Evolutionary conservation across 1,140 invertebrate genomes (phyloP), one percentile per base, ranked within the genome.

Genomic region (Drosophila persimilis): DNA sequence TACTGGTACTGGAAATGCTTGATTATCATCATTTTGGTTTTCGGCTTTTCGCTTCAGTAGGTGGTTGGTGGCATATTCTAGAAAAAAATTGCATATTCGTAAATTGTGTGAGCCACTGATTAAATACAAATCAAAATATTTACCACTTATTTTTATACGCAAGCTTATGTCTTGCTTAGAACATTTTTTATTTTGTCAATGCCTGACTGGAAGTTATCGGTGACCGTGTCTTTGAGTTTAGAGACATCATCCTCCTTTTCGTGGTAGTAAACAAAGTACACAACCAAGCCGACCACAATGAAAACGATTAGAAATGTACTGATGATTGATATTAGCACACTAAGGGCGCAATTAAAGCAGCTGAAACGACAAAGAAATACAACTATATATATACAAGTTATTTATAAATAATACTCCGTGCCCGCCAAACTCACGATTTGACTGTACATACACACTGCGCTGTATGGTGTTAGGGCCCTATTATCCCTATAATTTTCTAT

Each of bases 341-440:
- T 90, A 2, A 90, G 66, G 29, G 89, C 89, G 43, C 89, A 90
- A 47, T 58, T 90, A 46, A 85, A 89, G 77, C 89, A 90, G 63
- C 89, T 90, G 50, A n/a, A 76, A 77, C 0, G 41, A 56, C 20
- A 15, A n/a, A 48, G 8, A 3, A 48, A 47, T 35, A n/a, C 24
- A 0, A 26, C 3, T 47, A 3, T 45, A 22, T 46, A 22, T 26
- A 41, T 41, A 54, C 17, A 6, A 15, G 11, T 22, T 7, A 24
- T n/a, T 15, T 22, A 26, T 5, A 26, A 26, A 26, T 26, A 26
- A 2, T 20, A 20, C 20, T 20, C 2, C 20, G 20, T 20, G 1
- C 20, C 20, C 20, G 20, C 20, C 1, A 20, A 20, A 1, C 20
- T 20, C 20, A 20, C 20, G 20, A 20, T 20, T 20, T 2, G 20